Evolutionary conservation across 2,797 vertebrate species (phyloP).

Genomic region (Thunnus albacares): DNA sequence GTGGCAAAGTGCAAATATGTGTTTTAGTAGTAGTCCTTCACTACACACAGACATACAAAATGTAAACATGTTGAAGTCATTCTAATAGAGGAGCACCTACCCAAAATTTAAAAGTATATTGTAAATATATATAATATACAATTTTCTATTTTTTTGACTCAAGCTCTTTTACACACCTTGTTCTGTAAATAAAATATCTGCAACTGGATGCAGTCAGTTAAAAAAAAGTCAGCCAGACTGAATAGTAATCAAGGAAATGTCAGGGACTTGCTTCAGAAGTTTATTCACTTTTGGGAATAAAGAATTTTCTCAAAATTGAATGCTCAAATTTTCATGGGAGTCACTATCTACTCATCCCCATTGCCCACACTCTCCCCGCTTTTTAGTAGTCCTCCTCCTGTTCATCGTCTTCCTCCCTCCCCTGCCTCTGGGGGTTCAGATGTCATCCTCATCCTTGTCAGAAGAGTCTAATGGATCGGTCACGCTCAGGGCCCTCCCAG

Average conservation of each 20-base stretch:
- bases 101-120: too few species aligned
- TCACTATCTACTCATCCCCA: constrained; percentile 11
- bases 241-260: neutral
- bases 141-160: neutral
- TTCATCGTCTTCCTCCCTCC: constrained; percentile 52
- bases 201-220: neutral
- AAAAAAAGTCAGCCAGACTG: neutral
- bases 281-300: neutral
- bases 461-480: constrained; percentile 83
- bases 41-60: too few species aligned
- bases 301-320: neutral
- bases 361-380: constrained; percentile 10
- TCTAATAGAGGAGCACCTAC: too few species aligned
- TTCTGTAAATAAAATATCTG: constrained; percentile 19
- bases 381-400: constrained; percentile 43
- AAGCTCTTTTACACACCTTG: neutral
- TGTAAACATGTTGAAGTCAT: too few species aligned
- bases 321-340: constrained; percentile 6
- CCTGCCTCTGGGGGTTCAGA: constrained; percentile 79
- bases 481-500: constrained; percentile 77
- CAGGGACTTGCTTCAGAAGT: neutral
- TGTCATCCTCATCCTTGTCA: constrained; percentile 87
- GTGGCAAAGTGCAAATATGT: too few species aligned
- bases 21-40: too few species aligned
- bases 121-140: too few species aligned